These are phyloP conservation scores for Watsonalla cultraria DNA, from an alignment of 2,888 invertebrate genomes.

Conservation along the genomic window DNA sequence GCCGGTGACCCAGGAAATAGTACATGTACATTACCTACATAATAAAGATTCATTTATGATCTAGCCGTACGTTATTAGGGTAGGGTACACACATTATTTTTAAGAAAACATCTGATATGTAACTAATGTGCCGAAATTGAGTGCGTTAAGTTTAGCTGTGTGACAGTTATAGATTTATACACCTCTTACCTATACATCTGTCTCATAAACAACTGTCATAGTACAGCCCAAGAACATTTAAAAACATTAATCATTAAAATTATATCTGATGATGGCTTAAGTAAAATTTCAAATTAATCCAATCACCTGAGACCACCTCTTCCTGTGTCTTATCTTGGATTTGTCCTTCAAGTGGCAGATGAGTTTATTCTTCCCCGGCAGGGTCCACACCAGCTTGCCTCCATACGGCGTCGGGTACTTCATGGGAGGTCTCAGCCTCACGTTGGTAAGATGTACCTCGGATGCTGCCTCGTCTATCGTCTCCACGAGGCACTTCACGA, in stretches of 20 bases:
- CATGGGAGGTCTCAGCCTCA: conserved; percentile 81
- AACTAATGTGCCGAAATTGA: neutral
- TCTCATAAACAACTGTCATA: too few relatives aligned
- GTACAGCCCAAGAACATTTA: too few relatives aligned
- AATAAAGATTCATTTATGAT: neutral
- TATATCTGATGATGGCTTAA: neutral
- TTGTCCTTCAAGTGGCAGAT: conserved; percentile 94
- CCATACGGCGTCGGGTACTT: conserved; percentile 92
- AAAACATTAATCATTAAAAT: too few relatives aligned
- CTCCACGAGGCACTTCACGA: conserved; percentile 85
- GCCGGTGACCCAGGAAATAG: conserved; percentile 89
- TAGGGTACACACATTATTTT: neutral
- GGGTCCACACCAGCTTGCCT: conserved; percentile 88
- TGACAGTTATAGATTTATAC: too few relatives aligned
- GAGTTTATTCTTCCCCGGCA: conserved; percentile 91
- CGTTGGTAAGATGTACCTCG: conserved; percentile 83
- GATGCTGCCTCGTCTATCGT: conserved; percentile 87
- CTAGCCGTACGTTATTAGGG: neutral
- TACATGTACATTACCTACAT: conserved; percentile 94
- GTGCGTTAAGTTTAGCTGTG: neutral
- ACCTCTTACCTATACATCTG: too few relatives aligned
- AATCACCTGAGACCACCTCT: conserved; percentile 92
- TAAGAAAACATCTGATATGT: neutral
- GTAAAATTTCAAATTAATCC: neutral
- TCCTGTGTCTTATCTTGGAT: conserved; percentile 90